A percentile compares a stretch with the other conserved stretches of the same genome.
Conservation (phyloP, 2,113 vertebrate species). For the Motacilla alba region DNA sequence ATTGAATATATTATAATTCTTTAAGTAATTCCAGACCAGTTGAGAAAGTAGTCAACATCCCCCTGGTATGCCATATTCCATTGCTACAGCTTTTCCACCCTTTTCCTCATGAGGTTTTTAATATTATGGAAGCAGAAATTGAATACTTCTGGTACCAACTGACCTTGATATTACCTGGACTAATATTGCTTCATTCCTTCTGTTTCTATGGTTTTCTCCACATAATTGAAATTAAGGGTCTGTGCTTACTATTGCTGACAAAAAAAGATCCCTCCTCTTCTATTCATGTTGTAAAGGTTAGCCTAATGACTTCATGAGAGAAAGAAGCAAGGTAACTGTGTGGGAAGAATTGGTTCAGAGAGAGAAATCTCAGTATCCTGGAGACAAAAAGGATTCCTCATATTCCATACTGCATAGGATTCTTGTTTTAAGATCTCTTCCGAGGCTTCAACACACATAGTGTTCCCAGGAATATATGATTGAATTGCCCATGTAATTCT, state of each 20-base stretch:
- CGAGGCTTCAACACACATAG: background rate
- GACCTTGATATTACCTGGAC: background rate
- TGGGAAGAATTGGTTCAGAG: background rate
- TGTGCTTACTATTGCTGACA: background rate
- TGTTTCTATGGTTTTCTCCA: background rate
- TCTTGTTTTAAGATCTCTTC: background rate
- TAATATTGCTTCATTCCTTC: background rate
- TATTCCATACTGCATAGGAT: background rate
- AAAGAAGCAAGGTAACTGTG: background rate
- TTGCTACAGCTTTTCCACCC: background rate
- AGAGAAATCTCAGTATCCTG: background rate
- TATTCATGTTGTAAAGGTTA: background rate
- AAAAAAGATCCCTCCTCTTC: background rate
- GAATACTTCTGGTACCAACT: background rate
- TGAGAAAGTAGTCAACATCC: background rate
- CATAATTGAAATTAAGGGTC: background rate
- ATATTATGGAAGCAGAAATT: background rate
- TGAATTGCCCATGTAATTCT: conserved; percentile 16
- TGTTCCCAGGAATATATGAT: background rate
- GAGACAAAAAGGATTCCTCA: background rate
- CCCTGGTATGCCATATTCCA: background rate
- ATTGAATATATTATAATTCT: background rate
- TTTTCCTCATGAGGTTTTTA: background rate
- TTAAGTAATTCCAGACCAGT: background rate
- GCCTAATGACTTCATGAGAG: background rate